Evolutionary conservation across 2,797 vertebrate species (phyloP), one percentile per base, ranked within the genome.

Genomic region (Hapalemur alaotrensis): DNA sequence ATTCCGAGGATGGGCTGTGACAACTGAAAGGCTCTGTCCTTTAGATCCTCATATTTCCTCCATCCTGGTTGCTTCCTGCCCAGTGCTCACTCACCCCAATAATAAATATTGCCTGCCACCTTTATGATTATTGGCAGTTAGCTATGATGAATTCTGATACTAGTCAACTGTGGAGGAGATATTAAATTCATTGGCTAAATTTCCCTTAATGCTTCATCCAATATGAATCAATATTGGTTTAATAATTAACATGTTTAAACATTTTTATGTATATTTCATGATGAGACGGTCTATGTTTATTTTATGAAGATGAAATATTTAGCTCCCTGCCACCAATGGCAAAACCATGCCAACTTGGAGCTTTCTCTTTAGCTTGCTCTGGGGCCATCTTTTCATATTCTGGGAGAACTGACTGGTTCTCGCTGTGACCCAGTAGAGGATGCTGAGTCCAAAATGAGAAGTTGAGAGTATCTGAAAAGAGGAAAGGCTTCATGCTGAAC

Each of bases 161-260:
- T 97, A 98, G 96, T 98, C 98, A 98, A 98, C 94, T 5, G 8
- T 97, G 97, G 93, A 98, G 98, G 97, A 61, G 89, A 98, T 98
- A 98, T 98, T 99, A 99, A 99, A 98, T 98, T 99, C 98, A 97
- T 98, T 98, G 98, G 98, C 98, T 98, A 98, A 98, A 98, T 98
- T 98, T 96, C 89, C 86, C 97, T 98, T 99, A 99, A 98, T 98
- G 98, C 96, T 96, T 98, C 98, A 98, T 98, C 98, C 98, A 98
- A 98, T 98, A 98, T 98, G 98, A 98, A 99, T 99, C 99, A 98
- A 99, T 99, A 98, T 98, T 98, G 98, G 98, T 98, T 98, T 99
- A 99, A 99, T 99, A 99, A 99, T 99, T 99, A 99, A 99, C 98
- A 98, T 93, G 98, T 98, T 99, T 99, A 99, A 99, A 99, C 98